Evolutionary conservation across 92 coral and sea anemone genomes (phyloP), one percentile per base, ranked within the genome.

Genomic region (Pocillopora grandis): DNA sequence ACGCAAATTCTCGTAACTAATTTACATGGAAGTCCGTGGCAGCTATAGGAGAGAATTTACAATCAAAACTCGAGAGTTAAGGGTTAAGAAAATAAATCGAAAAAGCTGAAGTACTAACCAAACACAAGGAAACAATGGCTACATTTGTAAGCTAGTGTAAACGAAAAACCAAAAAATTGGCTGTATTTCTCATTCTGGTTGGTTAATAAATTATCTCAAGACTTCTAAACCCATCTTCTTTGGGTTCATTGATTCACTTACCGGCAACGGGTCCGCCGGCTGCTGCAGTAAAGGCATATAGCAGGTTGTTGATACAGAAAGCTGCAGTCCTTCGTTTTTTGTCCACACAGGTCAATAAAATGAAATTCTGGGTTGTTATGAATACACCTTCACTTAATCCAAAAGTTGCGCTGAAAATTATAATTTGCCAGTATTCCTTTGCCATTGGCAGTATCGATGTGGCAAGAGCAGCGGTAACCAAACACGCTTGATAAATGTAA

Each of bases 191-290:
- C 31, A 27, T 27, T 27, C 31, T 27, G 31, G 31, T 27, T 27
- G 31, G 31, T 27, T 27, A 27, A 27, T 1, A 27, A 27, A 27
- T 27, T 27, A 27, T 27, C 31, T 1, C 1, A 27, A 27, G 31
- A 27, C 31, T 27, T 27, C 1, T 27, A 27, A 27, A 27, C 31
- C 31, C 31, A 27, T 27, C 31, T 27, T 27, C 1, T 27, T 27
- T 27, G 0, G 31, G 31, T 27, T 27, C 31, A 0, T 27, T 27
- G 31, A 49, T 63, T 17, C 1, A 66, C 83, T 79, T 9, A 79
- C 83, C 83, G 14, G 72, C 72, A 66, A 79, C 57, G 0, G 83
- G 83, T 13, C 83, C 74, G 20, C 83, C 83, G 31, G 81, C 60
- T 9, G 81, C 81, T 1, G 60, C 71, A 19, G 81, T 3, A 19